Base-by-base conservation (phyloP, 2,888 invertebrate species). In the Agrotis exclamationis region DNA sequence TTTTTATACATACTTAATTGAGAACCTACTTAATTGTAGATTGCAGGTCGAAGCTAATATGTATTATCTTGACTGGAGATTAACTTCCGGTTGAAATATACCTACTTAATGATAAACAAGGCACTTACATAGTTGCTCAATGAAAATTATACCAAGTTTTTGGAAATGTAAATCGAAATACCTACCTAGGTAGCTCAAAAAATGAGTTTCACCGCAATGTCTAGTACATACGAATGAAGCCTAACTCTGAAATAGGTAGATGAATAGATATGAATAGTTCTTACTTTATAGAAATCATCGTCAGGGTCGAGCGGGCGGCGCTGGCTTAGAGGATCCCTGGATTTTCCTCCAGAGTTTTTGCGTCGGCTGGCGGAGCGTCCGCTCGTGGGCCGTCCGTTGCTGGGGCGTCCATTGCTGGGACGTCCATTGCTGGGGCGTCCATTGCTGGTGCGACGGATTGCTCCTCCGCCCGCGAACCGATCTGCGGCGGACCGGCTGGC, bases 231-330 rank as follows among this genome's bases (percentile, higher is more conserved):
- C 39, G 39, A 39, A 39, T 39, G 11, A 62, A 18, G 18, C 24
- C 1, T 11, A 7, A 18, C 51, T 11, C 22, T 28, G 20, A 54
- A 47, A 44, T 47, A 1, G n/a, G n/a, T n/a, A n/a, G 53, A 24
- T 33, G 1, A 24, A 18, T 45, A 57, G 3, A n/a, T 57, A 22
- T 44, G 13, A 16, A 4, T 13, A 33, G 18, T 45, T 45, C 70
- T 74, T 69, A 74, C 74, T 1, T 48, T n/a, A 22, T 4, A 54
- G 4, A 16, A n/a, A 2, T 18, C 13, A 7, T 45, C 57, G 2
- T 16, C 13, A 7, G 14, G 1, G 1, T 22, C 1, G 3, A 16
- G 44, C 0, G 4, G n/a, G 2, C 70, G 28, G 7, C 9, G 28
- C 14, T 28, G 4, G 44, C 11, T 13, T 3, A 70, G 33, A 7